Percentiles rank a stretch among this genome's conserved stretches.
phyloP scores from a whole-genome alignment of 2,888 invertebrate genomes.

The Anaspis maculata region DNA sequence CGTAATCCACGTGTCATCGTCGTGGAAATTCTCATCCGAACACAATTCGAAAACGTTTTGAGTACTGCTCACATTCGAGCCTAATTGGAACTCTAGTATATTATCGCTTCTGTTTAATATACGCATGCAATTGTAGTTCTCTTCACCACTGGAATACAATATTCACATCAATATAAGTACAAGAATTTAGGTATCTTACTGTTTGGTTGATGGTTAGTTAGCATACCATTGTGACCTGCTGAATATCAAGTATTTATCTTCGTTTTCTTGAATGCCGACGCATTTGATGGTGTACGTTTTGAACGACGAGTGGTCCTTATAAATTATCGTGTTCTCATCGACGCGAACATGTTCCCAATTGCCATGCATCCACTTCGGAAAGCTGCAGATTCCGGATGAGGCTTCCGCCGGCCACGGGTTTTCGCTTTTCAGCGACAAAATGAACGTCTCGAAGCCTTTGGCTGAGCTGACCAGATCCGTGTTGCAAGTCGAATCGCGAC shows the following conservation, averaged over 20 bases:
- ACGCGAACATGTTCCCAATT: conserved; percentile 52
- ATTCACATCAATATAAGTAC: too few species aligned
- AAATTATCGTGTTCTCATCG: conserved; percentile 42
- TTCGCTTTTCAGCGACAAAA: conserved; percentile 39
- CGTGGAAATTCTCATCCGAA: conserved; percentile 42
- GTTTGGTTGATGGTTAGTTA: too few species aligned
- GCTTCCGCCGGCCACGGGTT: conserved; percentile 40
- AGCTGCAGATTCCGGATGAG: conserved; percentile 37
- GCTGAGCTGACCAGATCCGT: conserved; percentile 48
- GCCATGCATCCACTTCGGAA: conserved; percentile 56
- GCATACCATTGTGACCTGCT: conserved; percentile 48
- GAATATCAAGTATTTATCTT: conserved; percentile 45
- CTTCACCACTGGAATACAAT: conserved; percentile 48
- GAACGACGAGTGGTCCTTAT: conserved; percentile 46
- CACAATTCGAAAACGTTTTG: conserved; percentile 32
- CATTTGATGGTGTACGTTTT: conserved; percentile 48
- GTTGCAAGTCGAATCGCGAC: conserved; percentile 56
- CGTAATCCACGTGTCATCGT: conserved; percentile 51
- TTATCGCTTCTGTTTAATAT: conserved; percentile 51
- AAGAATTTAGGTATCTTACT: too few species aligned
- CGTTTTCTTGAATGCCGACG: conserved; percentile 32
- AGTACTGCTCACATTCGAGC: conserved; percentile 34
- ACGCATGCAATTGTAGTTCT: conserved; percentile 50
- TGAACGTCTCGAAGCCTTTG: conserved; percentile 50
- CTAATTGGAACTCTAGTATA: conserved; percentile 53